Evolutionary conservation across 2,888 invertebrate genomes (phyloP), one percentile per base, ranked within the genome.

Genomic region (Tipula vernalis): DNA sequence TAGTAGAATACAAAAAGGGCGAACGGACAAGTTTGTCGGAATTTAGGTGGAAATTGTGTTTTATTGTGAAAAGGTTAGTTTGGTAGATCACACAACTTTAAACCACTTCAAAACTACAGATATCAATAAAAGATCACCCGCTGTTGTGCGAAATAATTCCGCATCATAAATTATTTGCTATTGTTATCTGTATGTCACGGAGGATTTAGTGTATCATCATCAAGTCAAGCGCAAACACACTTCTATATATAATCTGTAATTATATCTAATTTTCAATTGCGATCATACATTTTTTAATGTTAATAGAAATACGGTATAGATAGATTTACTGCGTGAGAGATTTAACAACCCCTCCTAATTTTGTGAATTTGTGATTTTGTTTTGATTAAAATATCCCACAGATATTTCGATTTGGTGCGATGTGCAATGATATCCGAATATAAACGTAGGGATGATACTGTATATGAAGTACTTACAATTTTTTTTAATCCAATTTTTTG

Each of bases 331-430:
- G 71, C 28, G 28, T 28, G 71, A 71, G 71, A 71, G 18, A 71
- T 71, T 71, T 28, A 71, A 8, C 12, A 18, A 71, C 71, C 71
- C 71, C 71, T 71, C 28, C 28, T 28, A 28, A 71, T 18, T 71
- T 57, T 57, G 6, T 39, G 39, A 2, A 28, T 1, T 39, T 6
- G 15, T n/a, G 8, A 15, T 71, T 71, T 71, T 71, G 71, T 71
- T 71, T 71, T 71, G 71, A 71, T 71, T 71, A 71, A 71, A 71
- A 71, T 71, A 71, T 71, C 71, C 71, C 71, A 71, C 71, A 71
- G 71, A 71, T 71, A 57, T 57, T 57, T 57, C 51, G 51, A 57
- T 57, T 15, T 51, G 5, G 28, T 28, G 28, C 28, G 28, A 28
- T 51, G n/a, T 15, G n/a, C 13, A 28, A 71, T 71, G 71, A 71